phyloP scores from a whole-genome alignment of 2,113 vertebrate species.

The Myiopsitta monachus region DNA sequence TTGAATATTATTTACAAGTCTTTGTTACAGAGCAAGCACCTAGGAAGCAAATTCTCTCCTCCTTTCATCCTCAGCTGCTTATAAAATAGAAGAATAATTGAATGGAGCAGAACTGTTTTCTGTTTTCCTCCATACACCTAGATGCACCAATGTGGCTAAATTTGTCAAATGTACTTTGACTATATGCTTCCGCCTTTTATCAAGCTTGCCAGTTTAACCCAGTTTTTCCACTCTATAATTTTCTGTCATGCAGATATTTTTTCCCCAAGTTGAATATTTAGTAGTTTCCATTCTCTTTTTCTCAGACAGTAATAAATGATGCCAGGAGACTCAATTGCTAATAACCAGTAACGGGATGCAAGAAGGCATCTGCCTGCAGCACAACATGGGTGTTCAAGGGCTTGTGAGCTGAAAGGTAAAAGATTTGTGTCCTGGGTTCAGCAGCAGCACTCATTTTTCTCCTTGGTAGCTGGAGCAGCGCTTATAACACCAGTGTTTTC shows the following conservation, averaged over 20 bases:
- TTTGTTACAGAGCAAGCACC: background rate
- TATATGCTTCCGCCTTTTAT: background rate
- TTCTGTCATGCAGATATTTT: background rate
- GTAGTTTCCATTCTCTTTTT: background rate
- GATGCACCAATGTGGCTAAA: background rate
- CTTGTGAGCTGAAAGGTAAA: background rate
- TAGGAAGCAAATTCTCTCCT: background rate
- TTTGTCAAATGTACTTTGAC: background rate
- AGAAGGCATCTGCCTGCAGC: background rate
- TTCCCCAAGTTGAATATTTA: background rate
- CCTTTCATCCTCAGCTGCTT: background rate
- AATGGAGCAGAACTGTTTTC: background rate
- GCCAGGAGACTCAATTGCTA: background rate
- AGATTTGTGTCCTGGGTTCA: no score
- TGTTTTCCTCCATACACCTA: background rate
- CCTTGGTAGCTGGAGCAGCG: no score
- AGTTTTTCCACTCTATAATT: background rate
- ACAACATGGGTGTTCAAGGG: background rate
- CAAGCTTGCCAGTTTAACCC: background rate
- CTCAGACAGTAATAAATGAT: background rate
- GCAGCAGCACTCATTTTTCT: no score
- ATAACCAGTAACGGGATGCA: background rate
- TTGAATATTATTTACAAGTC: background rate
- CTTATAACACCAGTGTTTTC: no score
- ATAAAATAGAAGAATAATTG: background rate